Percentiles rank a stretch among this genome's conserved stretches.
Conservation (phyloP, 1,140 invertebrate genomes). For the Leptinotarsa defecta region DNA sequence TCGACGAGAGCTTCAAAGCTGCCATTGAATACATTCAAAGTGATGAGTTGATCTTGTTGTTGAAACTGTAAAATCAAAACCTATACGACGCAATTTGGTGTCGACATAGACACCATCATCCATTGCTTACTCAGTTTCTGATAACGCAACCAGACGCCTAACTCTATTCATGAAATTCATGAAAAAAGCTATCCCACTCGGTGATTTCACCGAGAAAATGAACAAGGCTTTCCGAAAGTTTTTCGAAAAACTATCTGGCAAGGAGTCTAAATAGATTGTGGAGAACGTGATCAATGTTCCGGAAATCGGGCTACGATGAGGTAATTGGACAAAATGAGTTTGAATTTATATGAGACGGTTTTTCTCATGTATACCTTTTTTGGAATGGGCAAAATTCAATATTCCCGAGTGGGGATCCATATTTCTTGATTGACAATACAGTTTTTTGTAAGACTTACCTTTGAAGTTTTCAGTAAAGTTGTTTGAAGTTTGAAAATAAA, state of each 20-base stretch:
- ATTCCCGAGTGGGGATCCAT: not conserved
- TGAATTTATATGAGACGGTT: constrained; percentile 34
- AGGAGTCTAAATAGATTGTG: constrained; percentile 32
- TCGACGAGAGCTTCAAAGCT: constrained; percentile 43
- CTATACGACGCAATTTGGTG: constrained; percentile 28
- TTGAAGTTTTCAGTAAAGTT: too few relatives aligned
- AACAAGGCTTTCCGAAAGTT: constrained; percentile 19
- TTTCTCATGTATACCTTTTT: constrained; percentile 36
- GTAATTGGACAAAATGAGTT: constrained; percentile 38
- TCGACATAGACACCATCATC: constrained; percentile 33
- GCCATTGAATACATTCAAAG: constrained; percentile 42
- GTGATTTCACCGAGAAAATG: constrained; percentile 14
- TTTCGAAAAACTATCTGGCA: constrained; percentile 22
- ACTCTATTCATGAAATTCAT: constrained; percentile 35
- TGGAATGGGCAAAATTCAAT: constrained; percentile 37
- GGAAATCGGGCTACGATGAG: constrained; percentile 36
- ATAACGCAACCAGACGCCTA: not conserved
- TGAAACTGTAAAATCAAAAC: constrained; percentile 24
- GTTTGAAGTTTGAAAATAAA: too few relatives aligned
- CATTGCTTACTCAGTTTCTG: not conserved
- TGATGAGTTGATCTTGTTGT: constrained; percentile 38
- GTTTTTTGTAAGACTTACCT: too few relatives aligned
- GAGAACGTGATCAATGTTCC: constrained; percentile 33
- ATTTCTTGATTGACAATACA: too few relatives aligned
- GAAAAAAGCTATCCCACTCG: constrained; percentile 32